Base-by-base conservation (phyloP, 2,888 invertebrate species). In the Ichneumoninae sp. region DNA sequence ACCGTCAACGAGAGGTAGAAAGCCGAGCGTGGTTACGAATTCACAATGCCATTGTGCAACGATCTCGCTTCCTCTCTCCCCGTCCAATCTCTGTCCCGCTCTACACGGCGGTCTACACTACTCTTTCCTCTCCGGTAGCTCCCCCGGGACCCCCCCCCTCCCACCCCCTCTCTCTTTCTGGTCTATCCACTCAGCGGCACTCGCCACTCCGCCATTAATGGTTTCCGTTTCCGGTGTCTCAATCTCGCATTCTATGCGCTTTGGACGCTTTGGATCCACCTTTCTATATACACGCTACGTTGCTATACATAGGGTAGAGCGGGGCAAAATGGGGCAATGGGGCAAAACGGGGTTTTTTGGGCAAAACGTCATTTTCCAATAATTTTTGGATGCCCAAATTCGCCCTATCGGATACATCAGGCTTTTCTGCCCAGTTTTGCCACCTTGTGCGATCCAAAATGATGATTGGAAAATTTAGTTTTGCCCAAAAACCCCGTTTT, bases 201-300 rank as follows among this genome's bases (percentile, higher is more conserved):
- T 77, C 83, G 86, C 83, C 84, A 85, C 88, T 86, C 84, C 85
- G 80, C 87, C 88, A 91, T 91, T 91, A 91, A 91, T 90, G 91
- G 91, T 87, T 91, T 91, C 91, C 91, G 90, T 87, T 90, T 91
- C 90, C 91, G 91, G 89, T 89, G 90, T 91, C 91, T 91, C 91
- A 89, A 91, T 91, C 89, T 85, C 86, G 80, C 76, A 82, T 83
- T 85, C 84, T 78, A 69, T 68, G 68, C 13, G 77, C 83, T 81
- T 77, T 82, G 68, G 71, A 36, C 74, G 57, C 76, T 85, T 77
- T n/a, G 36, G 19, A 19, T 71, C 40, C 33, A 62, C 33, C 16
- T 16, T 6, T 16, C 16, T 30, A 66, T 36, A 40, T 70, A 22
- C 40, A 66, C n/a, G 30, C 4, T 5, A 30, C 4, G 4, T 30